These are phyloP conservation scores for Episyrphus balteatus DNA, from an alignment of 1,140 invertebrate genomes.

Conservation along the genomic window DNA sequence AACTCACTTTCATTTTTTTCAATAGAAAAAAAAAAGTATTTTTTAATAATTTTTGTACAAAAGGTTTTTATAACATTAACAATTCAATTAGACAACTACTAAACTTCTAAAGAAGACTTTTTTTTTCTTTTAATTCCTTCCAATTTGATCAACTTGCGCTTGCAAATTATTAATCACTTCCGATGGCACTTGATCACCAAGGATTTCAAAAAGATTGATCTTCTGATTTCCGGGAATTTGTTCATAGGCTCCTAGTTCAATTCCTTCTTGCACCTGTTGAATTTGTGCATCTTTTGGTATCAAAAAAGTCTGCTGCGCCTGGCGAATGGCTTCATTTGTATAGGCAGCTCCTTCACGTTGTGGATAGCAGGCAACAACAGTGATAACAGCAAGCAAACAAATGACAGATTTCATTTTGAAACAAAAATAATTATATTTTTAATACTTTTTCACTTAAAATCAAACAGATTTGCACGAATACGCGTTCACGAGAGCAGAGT, in stretches of 20 bases:
- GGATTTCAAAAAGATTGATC: slow-evolving; percentile 67
- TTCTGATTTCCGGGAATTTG: slow-evolving; percentile 70
- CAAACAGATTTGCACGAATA: too few relatives aligned
- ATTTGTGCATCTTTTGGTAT: slow-evolving; percentile 77
- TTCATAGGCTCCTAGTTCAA: slow-evolving; percentile 70
- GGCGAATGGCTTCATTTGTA: slow-evolving; percentile 73
- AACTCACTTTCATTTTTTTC: too few relatives aligned
- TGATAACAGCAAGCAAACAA: slow-evolving; percentile 38
- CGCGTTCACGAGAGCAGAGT: too few relatives aligned
- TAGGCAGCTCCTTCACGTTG: slow-evolving; percentile 68
- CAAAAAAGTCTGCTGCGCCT: slow-evolving; percentile 69
- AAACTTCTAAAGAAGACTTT: not conserved
- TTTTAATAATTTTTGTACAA: too few relatives aligned
- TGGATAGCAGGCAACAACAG: slow-evolving; percentile 44
- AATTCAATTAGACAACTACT: too few relatives aligned
- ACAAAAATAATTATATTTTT: too few relatives aligned
- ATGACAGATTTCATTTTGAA: slow-evolving; percentile 34
- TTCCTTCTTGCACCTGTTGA: slow-evolving; percentile 71
- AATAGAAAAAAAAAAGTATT: too few relatives aligned
- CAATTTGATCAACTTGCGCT: slow-evolving; percentile 67
- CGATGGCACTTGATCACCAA: slow-evolving; percentile 67
- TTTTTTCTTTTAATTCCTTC: slow-evolving; percentile 42
- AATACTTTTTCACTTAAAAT: too few relatives aligned
- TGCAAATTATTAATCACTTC: slow-evolving; percentile 81
- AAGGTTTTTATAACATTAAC: too few relatives aligned